phyloP scores from a whole-genome alignment of 2,113 vertebrate genomes.

The Dasyornis broadbenti region DNA sequence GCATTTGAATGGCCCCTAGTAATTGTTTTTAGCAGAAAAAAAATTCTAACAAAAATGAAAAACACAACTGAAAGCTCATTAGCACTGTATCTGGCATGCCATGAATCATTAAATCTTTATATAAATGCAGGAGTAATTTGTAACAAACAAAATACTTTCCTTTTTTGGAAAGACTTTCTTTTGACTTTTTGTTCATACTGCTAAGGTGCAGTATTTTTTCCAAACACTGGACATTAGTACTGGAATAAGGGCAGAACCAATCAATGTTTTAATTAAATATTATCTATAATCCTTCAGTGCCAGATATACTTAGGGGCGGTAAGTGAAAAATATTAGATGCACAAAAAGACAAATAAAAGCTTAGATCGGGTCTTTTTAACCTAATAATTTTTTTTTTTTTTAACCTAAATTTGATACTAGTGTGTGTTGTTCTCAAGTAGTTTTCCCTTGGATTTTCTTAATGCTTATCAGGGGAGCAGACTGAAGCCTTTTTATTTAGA shows the following conservation, averaged over 20 bases:
- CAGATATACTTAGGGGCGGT: neutral
- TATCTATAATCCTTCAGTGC: neutral
- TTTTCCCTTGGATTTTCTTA: neutral
- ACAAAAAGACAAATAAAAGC: neutral
- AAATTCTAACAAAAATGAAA: slow-evolving; percentile 29
- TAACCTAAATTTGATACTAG: neutral
- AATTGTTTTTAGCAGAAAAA: slow-evolving; percentile 40
- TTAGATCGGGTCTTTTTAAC: neutral
- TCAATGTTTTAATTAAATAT: neutral
- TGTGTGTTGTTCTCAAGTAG: neutral
- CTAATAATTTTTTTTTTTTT: neutral
- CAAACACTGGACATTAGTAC: neutral
- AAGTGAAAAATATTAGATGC: neutral
- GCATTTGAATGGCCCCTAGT: slow-evolving; percentile 22
- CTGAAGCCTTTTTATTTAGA: neutral
- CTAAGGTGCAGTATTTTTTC: neutral
- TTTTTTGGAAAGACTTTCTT: neutral
- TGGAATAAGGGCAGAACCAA: neutral
- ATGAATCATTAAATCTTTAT: slow-evolving; percentile 43
- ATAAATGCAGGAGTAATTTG: slow-evolving; percentile 49
- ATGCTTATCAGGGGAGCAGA: neutral
- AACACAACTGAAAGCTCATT: slow-evolving; percentile 43
- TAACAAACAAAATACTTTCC: slow-evolving; percentile 5
- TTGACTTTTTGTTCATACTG: neutral
- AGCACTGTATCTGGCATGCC: slow-evolving; percentile 28